phyloP scores from a whole-genome alignment of 2,797 vertebrate genomes.

The Sebastes nivosus region DNA sequence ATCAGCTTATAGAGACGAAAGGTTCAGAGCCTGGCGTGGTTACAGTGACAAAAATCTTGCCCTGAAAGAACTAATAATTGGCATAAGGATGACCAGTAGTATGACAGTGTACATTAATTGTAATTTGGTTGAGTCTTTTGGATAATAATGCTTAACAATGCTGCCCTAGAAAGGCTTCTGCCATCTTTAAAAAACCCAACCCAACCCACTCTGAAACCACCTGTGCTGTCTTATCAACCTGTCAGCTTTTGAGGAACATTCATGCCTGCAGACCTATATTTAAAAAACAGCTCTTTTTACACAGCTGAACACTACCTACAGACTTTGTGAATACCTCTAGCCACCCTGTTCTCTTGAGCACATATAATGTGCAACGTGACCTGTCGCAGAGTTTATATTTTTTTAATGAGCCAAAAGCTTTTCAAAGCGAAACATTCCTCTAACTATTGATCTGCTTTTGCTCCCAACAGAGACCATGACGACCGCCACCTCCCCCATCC shows the following conservation, averaged over 20 bases:
- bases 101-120: background rate
- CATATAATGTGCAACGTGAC: background rate
- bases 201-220: background rate
- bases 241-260: background rate
- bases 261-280: background rate
- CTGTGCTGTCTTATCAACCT: background rate
- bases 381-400: background rate
- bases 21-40: background rate
- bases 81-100: no score
- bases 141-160: background rate
- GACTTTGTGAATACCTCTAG: background rate
- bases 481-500: conserved; percentile 86
- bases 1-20: background rate
- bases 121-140: background rate
- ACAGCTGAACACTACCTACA: background rate
- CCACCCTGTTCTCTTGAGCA: background rate
- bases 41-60: background rate
- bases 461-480: conserved; percentile 83
- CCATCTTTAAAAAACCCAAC: background rate
- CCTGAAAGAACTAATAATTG: background rate
- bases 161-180: background rate
- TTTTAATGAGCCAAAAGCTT: background rate
- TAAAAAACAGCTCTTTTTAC: background rate
- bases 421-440: background rate
- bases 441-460: conserved; percentile 21